Percentiles rank a stretch among this genome's conserved stretches.
Evolutionary conservation across 2,888 invertebrate genomes (phyloP).

Genomic region (Agapostemon virescens): DNA sequence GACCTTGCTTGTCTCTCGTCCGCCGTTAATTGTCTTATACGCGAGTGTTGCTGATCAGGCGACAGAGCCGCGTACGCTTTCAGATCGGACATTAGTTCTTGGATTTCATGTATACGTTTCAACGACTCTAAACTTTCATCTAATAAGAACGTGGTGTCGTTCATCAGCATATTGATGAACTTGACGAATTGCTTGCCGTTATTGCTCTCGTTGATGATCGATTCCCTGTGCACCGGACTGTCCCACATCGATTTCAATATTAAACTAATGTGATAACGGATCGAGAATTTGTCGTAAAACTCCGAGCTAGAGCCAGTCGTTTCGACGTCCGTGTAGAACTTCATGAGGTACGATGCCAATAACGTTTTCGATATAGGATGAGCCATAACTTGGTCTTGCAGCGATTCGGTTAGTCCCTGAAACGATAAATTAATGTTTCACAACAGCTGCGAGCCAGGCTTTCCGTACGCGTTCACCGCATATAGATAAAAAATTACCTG

Average conservation of each 20-base stretch:
- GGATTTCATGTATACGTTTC: slow-evolving; percentile 92
- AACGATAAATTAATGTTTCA: neutral
- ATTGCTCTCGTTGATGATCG: slow-evolving; percentile 94
- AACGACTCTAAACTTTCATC: slow-evolving; percentile 97
- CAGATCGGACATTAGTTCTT: slow-evolving; percentile 89
- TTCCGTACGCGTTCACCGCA: neutral
- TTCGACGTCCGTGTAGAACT: slow-evolving; percentile 99
- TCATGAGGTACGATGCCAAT: slow-evolving; percentile 95
- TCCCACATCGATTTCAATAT: slow-evolving; percentile 98
- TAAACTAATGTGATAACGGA: slow-evolving; percentile 98
- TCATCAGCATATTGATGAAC: slow-evolving; percentile 98
- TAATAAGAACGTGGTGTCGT: slow-evolving; percentile 97
- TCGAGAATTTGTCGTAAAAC: slow-evolving; percentile 99
- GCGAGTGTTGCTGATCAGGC: slow-evolving; percentile 87
- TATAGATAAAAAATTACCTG: slow-evolving; percentile 74
- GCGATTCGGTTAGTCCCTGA: slow-evolving; percentile 80
- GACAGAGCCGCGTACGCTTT: slow-evolving; percentile 86
- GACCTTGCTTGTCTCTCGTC: slow-evolving; percentile 94
- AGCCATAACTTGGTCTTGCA: slow-evolving; percentile 91
- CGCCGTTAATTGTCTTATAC: slow-evolving; percentile 89
- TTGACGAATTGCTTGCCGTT: slow-evolving; percentile 96
- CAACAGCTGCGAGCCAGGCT: neutral
- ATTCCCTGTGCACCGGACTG: slow-evolving; percentile 91
- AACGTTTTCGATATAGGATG: slow-evolving; percentile 91
- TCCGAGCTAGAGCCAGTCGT: slow-evolving; percentile 98